Conservation (phyloP, 2,888 invertebrate genomes). For the Pammene fasciana region DNA sequence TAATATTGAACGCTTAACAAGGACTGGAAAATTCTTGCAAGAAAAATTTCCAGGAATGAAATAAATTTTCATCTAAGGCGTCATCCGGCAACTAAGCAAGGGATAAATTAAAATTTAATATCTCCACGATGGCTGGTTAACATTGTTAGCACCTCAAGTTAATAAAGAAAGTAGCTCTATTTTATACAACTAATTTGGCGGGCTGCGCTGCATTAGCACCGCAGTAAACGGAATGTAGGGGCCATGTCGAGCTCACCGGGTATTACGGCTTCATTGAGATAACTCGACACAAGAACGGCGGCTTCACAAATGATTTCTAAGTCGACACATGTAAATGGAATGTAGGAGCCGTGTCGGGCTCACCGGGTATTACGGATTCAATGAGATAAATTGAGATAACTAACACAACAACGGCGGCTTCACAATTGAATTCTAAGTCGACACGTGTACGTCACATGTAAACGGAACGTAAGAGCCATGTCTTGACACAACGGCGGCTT, state of each 20-base stretch:
- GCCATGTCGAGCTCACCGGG: constrained; percentile 39
- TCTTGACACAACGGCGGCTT: neutral
- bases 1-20: too few relatives aligned
- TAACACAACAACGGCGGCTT: too few relatives aligned
- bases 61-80: too few relatives aligned
- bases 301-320: constrained; percentile 12
- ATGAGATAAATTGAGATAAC: too few relatives aligned
- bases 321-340: too few relatives aligned
- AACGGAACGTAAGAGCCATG: too few relatives aligned
- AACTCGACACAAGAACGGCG: constrained; percentile 2
- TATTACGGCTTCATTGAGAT: constrained; percentile 20
- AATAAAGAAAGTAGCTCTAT: constrained; percentile 23
- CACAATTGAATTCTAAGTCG: too few relatives aligned
- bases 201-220: constrained; percentile 39
- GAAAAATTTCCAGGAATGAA: too few relatives aligned
- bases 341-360: constrained; percentile 42
- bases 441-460: too few relatives aligned
- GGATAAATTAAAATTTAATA: too few relatives aligned
- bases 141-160: neutral
- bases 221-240: constrained; percentile 42
- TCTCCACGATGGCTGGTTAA: too few relatives aligned
- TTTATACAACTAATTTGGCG: constrained; percentile 17
- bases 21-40: too few relatives aligned
- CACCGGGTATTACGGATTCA: constrained; percentile 30
- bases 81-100: neutral